Conservation (phyloP, 1,140 invertebrate genomes). For the Drosophila ercepeae region DNA sequence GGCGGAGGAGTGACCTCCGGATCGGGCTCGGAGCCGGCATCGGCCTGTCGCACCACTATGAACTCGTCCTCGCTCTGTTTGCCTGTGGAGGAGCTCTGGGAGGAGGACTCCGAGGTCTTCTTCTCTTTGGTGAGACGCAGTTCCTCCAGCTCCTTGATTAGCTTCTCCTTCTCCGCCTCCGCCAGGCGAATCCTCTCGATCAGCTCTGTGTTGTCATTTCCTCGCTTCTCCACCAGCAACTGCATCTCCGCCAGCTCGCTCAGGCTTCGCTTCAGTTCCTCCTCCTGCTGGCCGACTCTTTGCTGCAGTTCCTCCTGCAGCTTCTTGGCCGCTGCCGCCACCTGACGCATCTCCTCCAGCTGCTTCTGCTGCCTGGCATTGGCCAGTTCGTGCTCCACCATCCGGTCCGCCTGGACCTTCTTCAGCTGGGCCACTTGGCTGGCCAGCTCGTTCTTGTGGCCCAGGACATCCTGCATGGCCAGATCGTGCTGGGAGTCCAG, state of each 20-base stretch:
- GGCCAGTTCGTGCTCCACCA: constrained; percentile 66
- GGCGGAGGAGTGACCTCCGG: constrained; percentile 54
- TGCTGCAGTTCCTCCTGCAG: constrained; percentile 34
- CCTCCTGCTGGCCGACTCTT: constrained; percentile 40
- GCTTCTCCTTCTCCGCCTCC: constrained; percentile 47
- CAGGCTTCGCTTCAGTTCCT: constrained; percentile 47
- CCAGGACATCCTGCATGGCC: constrained; percentile 87
- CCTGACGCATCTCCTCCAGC: constrained; percentile 18
- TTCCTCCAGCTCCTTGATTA: constrained; percentile 61
- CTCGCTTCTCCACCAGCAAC: constrained; percentile 65
- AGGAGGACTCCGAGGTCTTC: constrained; percentile 77
- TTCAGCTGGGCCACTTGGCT: constrained; percentile 84
- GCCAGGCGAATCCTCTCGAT: constrained; percentile 67
- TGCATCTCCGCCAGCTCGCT: constrained; percentile 70
- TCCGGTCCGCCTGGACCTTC: constrained; percentile 56
- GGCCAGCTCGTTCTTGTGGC: constrained; percentile 87
- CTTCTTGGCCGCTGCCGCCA: background rate
- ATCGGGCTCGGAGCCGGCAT: constrained; percentile 55
- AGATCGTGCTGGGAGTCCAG: constrained; percentile 89
- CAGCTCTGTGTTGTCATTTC: constrained; percentile 59
- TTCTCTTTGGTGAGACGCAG: constrained; percentile 63
- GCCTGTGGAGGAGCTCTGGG: constrained; percentile 70
- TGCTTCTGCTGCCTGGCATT: constrained; percentile 54
- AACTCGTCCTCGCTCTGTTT: constrained; percentile 82
- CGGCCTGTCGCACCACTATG: constrained; percentile 73